phyloP scores from a whole-genome alignment of 2,797 vertebrate genomes.

The Brotula barbata region DNA sequence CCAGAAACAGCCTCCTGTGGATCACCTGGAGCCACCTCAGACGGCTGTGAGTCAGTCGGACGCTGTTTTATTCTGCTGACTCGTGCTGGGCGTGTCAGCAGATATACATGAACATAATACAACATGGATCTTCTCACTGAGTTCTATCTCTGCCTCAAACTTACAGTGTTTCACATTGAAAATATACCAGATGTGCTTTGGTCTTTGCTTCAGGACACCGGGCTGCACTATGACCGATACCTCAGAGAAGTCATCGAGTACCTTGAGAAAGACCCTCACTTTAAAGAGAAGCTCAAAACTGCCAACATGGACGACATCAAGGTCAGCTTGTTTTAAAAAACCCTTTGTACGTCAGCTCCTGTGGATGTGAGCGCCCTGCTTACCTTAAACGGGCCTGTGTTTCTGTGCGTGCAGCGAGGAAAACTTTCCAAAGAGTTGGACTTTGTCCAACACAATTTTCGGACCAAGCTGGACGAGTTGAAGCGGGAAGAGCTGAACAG shows the following conservation, averaged over 20 bases:
- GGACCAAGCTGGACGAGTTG: conserved; percentile 90
- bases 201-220: conserved; percentile 83
- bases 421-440: conserved; percentile 92
- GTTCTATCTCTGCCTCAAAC: too few relatives aligned
- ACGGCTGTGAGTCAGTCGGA: conserved; percentile 79
- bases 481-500: conserved; percentile 92
- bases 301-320: conserved; percentile 93
- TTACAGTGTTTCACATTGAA: neutral
- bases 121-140: too few relatives aligned
- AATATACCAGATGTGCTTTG: neutral
- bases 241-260: conserved; percentile 93
- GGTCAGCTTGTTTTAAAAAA: conserved; percentile 68
- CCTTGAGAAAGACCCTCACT: conserved; percentile 92
- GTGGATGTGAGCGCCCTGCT: conserved; percentile 2
- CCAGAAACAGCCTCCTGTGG: conserved; percentile 75
- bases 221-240: conserved; percentile 94
- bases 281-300: conserved; percentile 90
- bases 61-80: too few relatives aligned
- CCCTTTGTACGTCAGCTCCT: conserved; percentile 7
- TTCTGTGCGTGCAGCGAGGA: conserved; percentile 79
- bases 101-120: too few relatives aligned
- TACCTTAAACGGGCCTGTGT: neutral
- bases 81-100: neutral
- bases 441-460: conserved; percentile 91
- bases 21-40: conserved; percentile 78